A percentile compares a stretch with the other conserved stretches of the same genome.
Evolutionary conservation across 2,113 vertebrate genomes (phyloP).

Genomic region (Acanthisitta chloris): DNA sequence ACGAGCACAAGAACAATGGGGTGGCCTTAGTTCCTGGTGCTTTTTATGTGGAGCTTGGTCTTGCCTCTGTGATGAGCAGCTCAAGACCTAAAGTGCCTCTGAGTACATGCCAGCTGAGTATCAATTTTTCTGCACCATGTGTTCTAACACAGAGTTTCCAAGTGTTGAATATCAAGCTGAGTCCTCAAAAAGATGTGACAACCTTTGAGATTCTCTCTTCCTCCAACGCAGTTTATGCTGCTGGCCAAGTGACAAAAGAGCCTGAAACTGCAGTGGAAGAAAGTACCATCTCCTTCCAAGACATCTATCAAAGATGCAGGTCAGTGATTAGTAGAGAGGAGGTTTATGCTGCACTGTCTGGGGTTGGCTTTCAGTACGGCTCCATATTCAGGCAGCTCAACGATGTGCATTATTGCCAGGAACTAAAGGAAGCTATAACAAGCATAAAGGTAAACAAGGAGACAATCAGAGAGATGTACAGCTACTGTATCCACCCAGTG

Average conservation of each 20-base stretch:
- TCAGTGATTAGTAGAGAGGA: conserved; percentile 58
- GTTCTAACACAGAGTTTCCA: conserved; percentile 69
- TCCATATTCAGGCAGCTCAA: conserved; percentile 75
- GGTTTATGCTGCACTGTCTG: conserved; percentile 76
- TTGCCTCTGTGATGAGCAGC: conserved; percentile 73
- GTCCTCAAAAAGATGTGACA: conserved; percentile 19
- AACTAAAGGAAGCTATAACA: conserved; percentile 81
- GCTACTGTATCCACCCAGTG: conserved; percentile 82
- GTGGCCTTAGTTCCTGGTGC: conserved; percentile 78
- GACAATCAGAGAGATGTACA: conserved; percentile 68
- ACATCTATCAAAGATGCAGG: conserved; percentile 75
- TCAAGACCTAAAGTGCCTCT: conserved; percentile 71
- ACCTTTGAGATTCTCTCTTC: conserved; percentile 79
- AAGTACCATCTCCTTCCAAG: conserved; percentile 65
- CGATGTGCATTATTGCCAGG: conserved; percentile 75
- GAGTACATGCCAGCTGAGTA: conserved; percentile 68
- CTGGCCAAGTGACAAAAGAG: conserved; percentile 67
- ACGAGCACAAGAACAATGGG: conserved; percentile 81
- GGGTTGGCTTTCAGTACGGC: conserved; percentile 81
- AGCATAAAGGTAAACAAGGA: conserved; percentile 72
- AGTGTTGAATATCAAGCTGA: conserved; percentile 73
- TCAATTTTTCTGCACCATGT: conserved; percentile 74
- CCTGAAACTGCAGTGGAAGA: conserved; percentile 64
- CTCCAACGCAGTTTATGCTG: conserved; percentile 68
- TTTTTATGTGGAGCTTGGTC: conserved; percentile 81